Evolutionary conservation across 1,140 invertebrate genomes (phyloP).

Genomic region (Lycorma delicatula): DNA sequence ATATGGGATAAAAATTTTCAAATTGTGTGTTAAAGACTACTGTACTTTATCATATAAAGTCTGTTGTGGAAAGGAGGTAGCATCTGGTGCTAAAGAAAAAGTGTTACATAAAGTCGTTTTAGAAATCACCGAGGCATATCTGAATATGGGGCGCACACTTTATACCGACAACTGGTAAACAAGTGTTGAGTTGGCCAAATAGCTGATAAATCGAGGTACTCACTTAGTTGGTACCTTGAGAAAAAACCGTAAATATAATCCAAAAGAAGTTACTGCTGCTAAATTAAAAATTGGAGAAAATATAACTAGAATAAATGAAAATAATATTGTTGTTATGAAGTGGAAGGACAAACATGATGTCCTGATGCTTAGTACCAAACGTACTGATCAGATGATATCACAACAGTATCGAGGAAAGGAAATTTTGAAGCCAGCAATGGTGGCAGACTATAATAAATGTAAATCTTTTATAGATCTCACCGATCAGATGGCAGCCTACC

Average conservation of each 20-base stretch:
- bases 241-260: constrained; percentile 30
- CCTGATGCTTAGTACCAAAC: neutral
- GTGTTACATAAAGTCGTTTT: no score
- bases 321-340: neutral
- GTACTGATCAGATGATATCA: neutral
- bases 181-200: constrained; percentile 28
- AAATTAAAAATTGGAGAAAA: constrained; percentile 28
- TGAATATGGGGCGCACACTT: constrained; percentile 34
- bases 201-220: constrained; percentile 30
- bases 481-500: neutral
- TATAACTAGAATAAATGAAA: neutral
- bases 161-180: constrained; percentile 40
- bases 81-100: no score
- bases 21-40: no score
- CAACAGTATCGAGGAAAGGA: neutral
- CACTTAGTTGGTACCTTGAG: constrained; percentile 34
- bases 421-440: neutral
- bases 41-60: no score
- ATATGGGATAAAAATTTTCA: constrained; percentile 28
- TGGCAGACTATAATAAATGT: constrained; percentile 1
- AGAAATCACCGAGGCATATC: no score
- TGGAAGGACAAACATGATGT: neutral
- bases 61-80: no score
- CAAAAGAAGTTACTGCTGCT: constrained; percentile 29
- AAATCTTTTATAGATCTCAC: constrained; percentile 4